These are phyloP conservation scores for Triops longicaudatus DNA, from an alignment of 1,140 invertebrate species.

Conservation along the genomic window DNA sequence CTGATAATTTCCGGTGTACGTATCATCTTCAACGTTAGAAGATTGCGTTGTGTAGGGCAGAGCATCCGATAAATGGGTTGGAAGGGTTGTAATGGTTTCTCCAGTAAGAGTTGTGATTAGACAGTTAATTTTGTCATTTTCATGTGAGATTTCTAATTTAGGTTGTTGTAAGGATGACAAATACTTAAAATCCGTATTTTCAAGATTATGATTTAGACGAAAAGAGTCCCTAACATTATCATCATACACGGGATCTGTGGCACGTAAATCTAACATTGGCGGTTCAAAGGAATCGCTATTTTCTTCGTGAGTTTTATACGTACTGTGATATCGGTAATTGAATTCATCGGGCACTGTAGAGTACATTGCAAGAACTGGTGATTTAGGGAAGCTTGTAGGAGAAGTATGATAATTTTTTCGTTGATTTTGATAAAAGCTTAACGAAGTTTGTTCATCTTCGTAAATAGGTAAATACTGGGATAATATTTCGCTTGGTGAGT, in stretches of 20 bases:
- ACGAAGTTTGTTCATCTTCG: neutral
- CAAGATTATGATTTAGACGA: neutral
- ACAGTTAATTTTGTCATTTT: neutral
- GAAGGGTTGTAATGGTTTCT: neutral
- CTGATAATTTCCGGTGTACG: neutral
- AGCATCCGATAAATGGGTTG: neutral
- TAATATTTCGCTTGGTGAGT: neutral
- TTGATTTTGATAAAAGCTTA: too few relatives aligned
- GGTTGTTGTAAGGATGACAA: neutral
- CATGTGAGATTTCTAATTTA: neutral
- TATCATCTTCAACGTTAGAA: neutral
- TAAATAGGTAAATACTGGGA: neutral
- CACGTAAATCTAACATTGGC: too few relatives aligned
- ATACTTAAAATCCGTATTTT: neutral
- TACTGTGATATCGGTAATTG: too few relatives aligned
- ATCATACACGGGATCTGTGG: too few relatives aligned
- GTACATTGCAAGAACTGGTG: too few relatives aligned
- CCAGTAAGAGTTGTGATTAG: neutral
- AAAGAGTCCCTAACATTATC: too few relatives aligned
- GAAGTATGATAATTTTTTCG: too few relatives aligned
- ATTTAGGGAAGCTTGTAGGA: too few relatives aligned
- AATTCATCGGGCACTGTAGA: too few relatives aligned
- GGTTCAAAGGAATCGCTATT: too few relatives aligned
- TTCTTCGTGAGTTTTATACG: too few relatives aligned
- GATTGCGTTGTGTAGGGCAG: neutral